Percentiles rank a stretch among this genome's conserved stretches.
Conservation (phyloP, 2,797 vertebrate genomes). For the Jordanella pulchra region DNA sequence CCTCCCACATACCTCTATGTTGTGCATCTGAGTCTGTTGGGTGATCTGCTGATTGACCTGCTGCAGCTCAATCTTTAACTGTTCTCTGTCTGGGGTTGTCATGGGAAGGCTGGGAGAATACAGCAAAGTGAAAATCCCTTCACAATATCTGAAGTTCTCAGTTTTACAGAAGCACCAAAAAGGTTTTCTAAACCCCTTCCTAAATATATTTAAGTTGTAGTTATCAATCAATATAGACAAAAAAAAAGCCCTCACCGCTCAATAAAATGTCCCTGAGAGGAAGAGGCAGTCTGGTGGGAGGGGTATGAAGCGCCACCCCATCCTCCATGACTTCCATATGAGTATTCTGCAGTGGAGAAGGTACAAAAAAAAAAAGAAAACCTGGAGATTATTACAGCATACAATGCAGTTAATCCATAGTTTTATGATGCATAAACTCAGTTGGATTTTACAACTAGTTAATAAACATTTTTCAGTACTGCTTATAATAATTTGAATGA, state of each 20-base stretch:
- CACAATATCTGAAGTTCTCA: neutral
- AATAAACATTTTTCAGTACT: too few species aligned
- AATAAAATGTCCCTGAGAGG: slow-evolving; percentile 94
- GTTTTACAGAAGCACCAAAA: neutral
- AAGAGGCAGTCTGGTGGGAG: slow-evolving; percentile 85
- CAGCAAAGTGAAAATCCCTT: neutral
- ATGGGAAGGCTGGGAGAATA: slow-evolving; percentile 71
- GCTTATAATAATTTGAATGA: too few species aligned
- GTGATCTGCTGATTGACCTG: slow-evolving; percentile 95
- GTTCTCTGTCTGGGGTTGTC: slow-evolving; percentile 87
- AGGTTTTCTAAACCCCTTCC: neutral
- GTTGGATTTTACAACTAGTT: neutral
- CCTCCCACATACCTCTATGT: slow-evolving; percentile 84
- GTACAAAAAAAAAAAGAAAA: neutral
- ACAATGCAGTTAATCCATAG: neutral
- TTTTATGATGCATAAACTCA: slow-evolving; percentile 1
- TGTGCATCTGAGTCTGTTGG: slow-evolving; percentile 93
- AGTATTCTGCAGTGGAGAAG: slow-evolving; percentile 83
- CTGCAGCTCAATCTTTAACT: slow-evolving; percentile 95
- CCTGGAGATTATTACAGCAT: neutral
- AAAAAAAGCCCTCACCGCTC: slow-evolving; percentile 84
- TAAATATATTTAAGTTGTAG: neutral
- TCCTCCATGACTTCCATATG: slow-evolving; percentile 87
- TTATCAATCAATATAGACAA: neutral
- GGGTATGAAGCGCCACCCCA: slow-evolving; percentile 91